Evolutionary conservation across 2,888 invertebrate genomes (phyloP).

Genomic region (Adelphocoris suturalis): DNA sequence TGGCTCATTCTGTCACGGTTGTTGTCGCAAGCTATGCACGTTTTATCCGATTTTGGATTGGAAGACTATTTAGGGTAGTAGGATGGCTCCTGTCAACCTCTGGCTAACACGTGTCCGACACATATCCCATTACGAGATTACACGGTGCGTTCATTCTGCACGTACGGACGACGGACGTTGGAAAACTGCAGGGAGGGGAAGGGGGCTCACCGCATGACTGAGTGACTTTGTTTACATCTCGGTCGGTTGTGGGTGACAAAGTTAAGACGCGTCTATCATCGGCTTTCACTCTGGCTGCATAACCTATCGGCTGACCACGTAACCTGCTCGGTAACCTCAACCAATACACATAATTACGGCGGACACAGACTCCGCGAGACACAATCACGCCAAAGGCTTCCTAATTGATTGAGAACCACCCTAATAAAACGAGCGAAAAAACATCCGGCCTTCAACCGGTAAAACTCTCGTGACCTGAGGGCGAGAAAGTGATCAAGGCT

Average conservation of each 20-base stretch:
- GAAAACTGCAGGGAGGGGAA: not conserved
- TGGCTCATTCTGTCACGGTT: no score
- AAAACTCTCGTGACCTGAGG: no score
- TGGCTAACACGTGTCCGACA: not conserved
- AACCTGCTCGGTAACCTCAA: not conserved
- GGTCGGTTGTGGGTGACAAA: not conserved
- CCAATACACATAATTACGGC: not conserved
- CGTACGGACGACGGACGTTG: not conserved
- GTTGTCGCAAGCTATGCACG: no score
- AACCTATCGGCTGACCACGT: slow-evolving; percentile 5
- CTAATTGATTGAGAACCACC: no score
- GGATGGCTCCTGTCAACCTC: no score
- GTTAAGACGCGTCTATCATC: not conserved
- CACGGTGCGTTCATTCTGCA: not conserved
- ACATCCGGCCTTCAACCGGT: no score
- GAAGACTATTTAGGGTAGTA: no score
- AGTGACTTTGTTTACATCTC: slow-evolving; percentile 35
- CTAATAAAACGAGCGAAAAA: no score
- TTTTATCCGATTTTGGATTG: no score
- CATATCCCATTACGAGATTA: not conserved
- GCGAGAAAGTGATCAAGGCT: no score
- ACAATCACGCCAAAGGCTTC: not conserved
- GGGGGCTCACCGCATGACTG: slow-evolving; percentile 9
- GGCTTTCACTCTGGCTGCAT: not conserved
- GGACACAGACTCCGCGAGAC: not conserved